Conservation (phyloP, 2,113 vertebrate species). For the Pelodiscus sinensis region DNA sequence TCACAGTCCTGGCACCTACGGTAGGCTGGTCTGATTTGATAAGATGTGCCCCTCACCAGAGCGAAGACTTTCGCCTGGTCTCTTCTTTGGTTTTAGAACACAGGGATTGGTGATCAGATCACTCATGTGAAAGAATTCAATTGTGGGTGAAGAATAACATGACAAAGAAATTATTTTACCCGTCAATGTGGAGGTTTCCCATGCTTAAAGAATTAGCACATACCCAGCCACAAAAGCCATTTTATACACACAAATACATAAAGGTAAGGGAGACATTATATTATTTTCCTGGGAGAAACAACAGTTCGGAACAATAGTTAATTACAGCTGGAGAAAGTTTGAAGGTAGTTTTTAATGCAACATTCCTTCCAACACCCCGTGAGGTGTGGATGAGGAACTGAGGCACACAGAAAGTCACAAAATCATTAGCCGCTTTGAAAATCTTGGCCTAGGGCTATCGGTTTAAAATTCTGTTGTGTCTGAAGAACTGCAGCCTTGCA, state of each 20-base stretch:
- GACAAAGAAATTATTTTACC: conserved; percentile 1
- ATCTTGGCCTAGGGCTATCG: neutral
- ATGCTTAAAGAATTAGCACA: conserved; percentile 31
- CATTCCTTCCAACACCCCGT: neutral
- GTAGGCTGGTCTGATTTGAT: conserved; percentile 57
- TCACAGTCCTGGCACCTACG: conserved; percentile 68
- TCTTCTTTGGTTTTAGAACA: conserved; percentile 37
- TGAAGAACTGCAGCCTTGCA: neutral
- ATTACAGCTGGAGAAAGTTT: conserved; percentile 54
- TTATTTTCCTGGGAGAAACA: neutral
- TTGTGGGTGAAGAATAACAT: neutral
- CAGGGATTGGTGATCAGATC: conserved; percentile 9
- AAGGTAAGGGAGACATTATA: conserved; percentile 38
- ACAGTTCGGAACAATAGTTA: neutral
- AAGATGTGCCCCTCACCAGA: conserved; percentile 31
- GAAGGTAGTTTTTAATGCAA: neutral
- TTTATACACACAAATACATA: conserved; percentile 32
- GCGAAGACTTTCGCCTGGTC: neutral
- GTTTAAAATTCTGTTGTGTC: neutral
- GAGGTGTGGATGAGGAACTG: neutral
- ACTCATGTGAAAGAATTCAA: neutral
- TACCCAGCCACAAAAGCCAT: conserved; percentile 12
- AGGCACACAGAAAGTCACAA: neutral
- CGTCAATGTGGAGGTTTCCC: neutral
- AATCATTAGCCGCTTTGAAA: neutral